Percentiles rank a stretch among this genome's conserved stretches.
These are phyloP conservation scores for Odobenus rosmarus DNA, from an alignment of 2,113 vertebrate species.

Conservation along the genomic window DNA sequence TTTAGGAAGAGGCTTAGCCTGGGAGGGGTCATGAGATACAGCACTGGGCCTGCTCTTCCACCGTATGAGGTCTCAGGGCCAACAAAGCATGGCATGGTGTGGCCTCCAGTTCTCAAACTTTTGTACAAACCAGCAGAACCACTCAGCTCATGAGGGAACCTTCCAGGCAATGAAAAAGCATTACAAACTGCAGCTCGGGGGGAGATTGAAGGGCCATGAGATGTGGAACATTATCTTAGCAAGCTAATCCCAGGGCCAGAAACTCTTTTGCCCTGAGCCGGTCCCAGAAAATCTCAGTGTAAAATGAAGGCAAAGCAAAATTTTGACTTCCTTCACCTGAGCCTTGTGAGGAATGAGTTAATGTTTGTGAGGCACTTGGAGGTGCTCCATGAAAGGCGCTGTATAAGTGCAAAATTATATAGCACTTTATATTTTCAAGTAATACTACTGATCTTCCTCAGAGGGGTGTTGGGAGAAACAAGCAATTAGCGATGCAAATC, in stretches of 20 bases:
- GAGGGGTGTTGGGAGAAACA: conserved; percentile 69
- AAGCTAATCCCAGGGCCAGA: neutral
- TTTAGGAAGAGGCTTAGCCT: neutral
- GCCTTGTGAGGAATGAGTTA: conserved; percentile 26
- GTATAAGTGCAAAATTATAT: conserved; percentile 69
- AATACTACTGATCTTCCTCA: conserved; percentile 66
- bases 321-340: neutral
- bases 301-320: neutral
- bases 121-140: neutral
- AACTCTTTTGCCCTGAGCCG: neutral
- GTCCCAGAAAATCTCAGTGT: neutral
- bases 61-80: neutral
- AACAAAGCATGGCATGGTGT: fast-evolving
- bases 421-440: conserved; percentile 74
- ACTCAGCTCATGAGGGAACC: neutral
- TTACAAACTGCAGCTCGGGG: neutral
- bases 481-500: conserved; percentile 70
- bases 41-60: neutral
- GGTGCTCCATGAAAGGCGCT: conserved; percentile 26
- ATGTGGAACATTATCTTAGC: neutral
- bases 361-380: conserved; percentile 5
- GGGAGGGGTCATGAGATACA: neutral
- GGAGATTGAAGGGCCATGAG: neutral
- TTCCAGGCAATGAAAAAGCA: neutral
- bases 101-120: neutral